These are phyloP conservation scores for Allophyes oxyacanthae DNA, from an alignment of 2,888 invertebrate species.

Conservation along the genomic window DNA sequence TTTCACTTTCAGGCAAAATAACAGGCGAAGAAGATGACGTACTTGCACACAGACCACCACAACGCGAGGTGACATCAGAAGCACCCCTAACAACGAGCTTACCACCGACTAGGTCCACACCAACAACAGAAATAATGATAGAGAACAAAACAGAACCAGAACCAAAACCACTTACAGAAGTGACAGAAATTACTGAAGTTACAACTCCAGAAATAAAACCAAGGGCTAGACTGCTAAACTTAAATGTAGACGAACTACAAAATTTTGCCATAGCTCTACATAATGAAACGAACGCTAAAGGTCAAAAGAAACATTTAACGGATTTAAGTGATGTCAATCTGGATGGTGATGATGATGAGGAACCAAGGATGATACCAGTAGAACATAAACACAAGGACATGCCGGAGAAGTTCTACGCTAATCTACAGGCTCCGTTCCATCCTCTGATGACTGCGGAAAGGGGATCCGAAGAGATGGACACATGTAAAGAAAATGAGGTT, in stretches of 20 bases:
- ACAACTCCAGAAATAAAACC: conserved; percentile 62
- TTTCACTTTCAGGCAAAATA: conserved; percentile 76
- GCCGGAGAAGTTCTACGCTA: conserved; percentile 80
- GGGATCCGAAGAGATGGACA: conserved; percentile 73
- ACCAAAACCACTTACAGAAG: conserved; percentile 57
- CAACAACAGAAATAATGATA: conserved; percentile 31
- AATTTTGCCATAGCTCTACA: conserved; percentile 82
- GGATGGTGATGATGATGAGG: conserved; percentile 90
- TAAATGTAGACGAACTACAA: conserved; percentile 82
- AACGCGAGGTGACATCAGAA: conserved; percentile 31
- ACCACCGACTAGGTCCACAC: conserved; percentile 56
- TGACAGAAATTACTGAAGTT: conserved; percentile 50
- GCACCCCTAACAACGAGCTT: conserved; percentile 39
- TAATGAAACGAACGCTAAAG: conserved; percentile 72
- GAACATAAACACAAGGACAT: conserved; percentile 70
- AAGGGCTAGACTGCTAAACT: conserved; percentile 75
- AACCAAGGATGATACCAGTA: conserved; percentile 56
- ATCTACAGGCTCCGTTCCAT: conserved; percentile 80
- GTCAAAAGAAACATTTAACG: conserved; percentile 72
- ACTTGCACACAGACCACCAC: conserved; percentile 47
- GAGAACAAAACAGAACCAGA: conserved; percentile 59
- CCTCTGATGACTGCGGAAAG: conserved; percentile 72
- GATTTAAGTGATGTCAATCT: conserved; percentile 95
- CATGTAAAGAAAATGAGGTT: conserved; percentile 84
- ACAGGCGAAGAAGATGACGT: conserved; percentile 76